phyloP scores from a whole-genome alignment of 2,888 invertebrate species.

The Athalia circularis region DNA sequence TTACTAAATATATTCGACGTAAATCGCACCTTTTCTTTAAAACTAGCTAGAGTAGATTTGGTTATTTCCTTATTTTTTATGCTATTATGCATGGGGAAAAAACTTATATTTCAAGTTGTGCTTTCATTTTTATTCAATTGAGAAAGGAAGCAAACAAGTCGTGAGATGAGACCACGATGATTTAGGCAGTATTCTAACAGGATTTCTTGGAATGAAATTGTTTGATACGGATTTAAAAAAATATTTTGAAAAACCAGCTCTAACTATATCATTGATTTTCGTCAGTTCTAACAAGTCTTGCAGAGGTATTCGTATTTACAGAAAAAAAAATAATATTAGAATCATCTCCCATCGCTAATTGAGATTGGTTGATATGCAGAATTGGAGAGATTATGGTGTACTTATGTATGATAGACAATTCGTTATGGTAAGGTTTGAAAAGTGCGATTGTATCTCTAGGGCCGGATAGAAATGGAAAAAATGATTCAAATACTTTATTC shows the following conservation, averaged over 20 bases:
- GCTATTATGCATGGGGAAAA: neutral
- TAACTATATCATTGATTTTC: too few species aligned
- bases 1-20: neutral
- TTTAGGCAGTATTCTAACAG: neutral
- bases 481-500: neutral
- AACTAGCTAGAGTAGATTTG: neutral
- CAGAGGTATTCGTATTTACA: too few species aligned
- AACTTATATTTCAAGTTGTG: neutral
- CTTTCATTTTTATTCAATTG: neutral
- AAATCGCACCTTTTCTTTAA: neutral
- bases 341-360: neutral
- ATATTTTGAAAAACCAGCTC: neutral
- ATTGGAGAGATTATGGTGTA: neutral
- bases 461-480: neutral
- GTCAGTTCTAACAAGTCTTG: too few species aligned
- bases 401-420: neutral
- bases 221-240: neutral
- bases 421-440: neutral
- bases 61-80: neutral
- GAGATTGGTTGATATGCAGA: neutral
- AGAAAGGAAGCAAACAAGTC: neutral
- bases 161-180: neutral
- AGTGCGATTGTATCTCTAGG: neutral
- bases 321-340: neutral
- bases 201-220: neutral